Conservation (phyloP, 2,888 invertebrate species). For the Onthophagus sagittarius region DNA sequence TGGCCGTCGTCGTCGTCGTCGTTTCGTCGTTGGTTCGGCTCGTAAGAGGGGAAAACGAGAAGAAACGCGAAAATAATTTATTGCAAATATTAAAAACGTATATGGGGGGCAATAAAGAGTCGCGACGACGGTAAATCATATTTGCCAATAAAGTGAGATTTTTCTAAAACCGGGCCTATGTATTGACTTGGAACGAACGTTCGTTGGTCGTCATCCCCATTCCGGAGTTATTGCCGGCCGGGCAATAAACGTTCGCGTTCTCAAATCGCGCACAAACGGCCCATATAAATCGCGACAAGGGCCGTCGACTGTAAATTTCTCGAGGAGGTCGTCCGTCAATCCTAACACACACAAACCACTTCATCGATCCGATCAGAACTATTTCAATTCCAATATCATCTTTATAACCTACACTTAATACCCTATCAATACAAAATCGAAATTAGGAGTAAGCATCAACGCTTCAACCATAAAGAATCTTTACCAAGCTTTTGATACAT, state of each 20-base stretch:
- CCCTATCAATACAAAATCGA: no score
- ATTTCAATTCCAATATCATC: neutral
- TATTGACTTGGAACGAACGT: no score
- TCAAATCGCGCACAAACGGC: neutral
- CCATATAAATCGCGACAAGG: slow-evolving; percentile 3
- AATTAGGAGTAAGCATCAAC: no score
- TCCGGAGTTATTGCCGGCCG: slow-evolving; percentile 39
- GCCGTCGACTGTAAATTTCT: neutral
- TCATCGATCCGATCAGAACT: neutral
- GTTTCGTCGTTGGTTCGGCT: no score
- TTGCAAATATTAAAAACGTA: slow-evolving; percentile 36
- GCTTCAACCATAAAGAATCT: no score
- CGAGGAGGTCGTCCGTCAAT: neutral
- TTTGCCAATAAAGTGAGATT: slow-evolving; percentile 46
- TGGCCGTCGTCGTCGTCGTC: neutral
- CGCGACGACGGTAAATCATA: slow-evolving; percentile 44
- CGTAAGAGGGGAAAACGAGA: slow-evolving; percentile 21
- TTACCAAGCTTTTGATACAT: no score
- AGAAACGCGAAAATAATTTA: slow-evolving; percentile 33
- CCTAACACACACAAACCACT: neutral
- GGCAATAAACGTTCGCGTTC: slow-evolving; percentile 41
- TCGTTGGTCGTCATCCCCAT: neutral
- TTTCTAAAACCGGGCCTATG: slow-evolving; percentile 31
- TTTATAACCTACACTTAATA: no score
- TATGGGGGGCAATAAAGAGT: slow-evolving; percentile 32